Percentiles rank a stretch among this genome's conserved stretches.
phyloP scores from a whole-genome alignment of 2,797 vertebrate genomes.

The Enteromius afrohamiltoni region DNA sequence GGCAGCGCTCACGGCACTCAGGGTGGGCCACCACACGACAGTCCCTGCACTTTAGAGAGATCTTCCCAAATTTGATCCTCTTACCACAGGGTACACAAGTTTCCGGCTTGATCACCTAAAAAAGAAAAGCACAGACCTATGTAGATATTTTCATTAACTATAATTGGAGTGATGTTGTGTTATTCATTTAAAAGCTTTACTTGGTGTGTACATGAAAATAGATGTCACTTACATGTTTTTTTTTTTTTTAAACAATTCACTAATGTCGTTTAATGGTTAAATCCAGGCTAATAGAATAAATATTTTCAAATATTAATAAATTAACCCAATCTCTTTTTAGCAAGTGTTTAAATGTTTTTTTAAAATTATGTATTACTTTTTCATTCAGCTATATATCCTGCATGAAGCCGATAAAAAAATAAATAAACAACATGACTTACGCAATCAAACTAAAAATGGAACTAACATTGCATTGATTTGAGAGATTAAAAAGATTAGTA shows the following conservation, averaged over 20 bases:
- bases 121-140: neutral
- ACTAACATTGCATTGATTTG: neutral
- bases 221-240: no score
- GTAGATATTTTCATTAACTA: neutral
- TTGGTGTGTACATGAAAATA: no score
- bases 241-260: no score
- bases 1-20: slow-evolving; percentile 93
- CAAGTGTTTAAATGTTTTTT: neutral
- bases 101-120: slow-evolving; percentile 95
- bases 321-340: neutral
- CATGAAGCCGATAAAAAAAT: neutral
- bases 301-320: neutral
- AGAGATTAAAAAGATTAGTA: slow-evolving; percentile 2
- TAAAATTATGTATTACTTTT: neutral
- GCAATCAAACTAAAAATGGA: neutral
- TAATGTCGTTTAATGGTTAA: neutral
- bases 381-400: neutral
- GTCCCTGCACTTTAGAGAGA: slow-evolving; percentile 92
- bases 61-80: slow-evolving; percentile 96
- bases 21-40: slow-evolving; percentile 92
- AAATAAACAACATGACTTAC: neutral
- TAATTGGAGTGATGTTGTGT: neutral
- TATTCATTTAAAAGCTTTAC: neutral
- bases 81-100: slow-evolving; percentile 97
- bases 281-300: neutral